Conservation (phyloP, 2,888 invertebrate species). For the Neoaliturus tenellus region DNA sequence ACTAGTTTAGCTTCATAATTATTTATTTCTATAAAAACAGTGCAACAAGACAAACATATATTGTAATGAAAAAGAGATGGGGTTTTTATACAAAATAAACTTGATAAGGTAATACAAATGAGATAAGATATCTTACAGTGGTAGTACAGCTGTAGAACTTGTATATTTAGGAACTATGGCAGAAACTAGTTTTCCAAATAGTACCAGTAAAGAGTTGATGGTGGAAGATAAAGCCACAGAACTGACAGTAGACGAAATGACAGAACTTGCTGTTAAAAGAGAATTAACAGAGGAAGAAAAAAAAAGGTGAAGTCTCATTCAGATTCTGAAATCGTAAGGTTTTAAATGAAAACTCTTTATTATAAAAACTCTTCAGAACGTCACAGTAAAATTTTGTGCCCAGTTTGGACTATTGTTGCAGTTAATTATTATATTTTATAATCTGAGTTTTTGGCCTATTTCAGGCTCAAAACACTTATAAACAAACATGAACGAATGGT, state of each 20-base stretch:
- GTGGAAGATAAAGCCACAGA: neutral
- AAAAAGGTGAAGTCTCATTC: constrained; percentile 23
- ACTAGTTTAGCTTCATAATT: no score
- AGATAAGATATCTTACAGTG: neutral
- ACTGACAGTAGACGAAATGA: neutral
- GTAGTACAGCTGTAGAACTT: neutral
- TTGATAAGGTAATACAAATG: neutral
- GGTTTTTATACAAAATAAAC: neutral
- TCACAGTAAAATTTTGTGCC: no score
- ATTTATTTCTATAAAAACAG: no score
- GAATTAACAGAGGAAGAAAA: constrained; percentile 4
- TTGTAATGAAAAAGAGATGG: no score
- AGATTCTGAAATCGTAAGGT: no score
- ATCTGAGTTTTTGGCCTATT: constrained; percentile 2
- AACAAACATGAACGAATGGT: constrained; percentile 88
- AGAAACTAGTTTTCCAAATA: neutral
- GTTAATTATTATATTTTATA: no score
- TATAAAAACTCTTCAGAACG: no score
- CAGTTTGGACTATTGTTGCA: no score
- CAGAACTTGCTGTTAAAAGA: no score
- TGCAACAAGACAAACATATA: no score
- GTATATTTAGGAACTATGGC: neutral
- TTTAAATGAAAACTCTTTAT: no score
- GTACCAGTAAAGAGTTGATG: neutral
- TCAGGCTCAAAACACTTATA: constrained; percentile 82